A percentile compares a stretch with the other conserved stretches of the same genome.
These are phyloP conservation scores for Cassiopea andromeda DNA, from an alignment of 30 jellyfish, hydroid and myxozoan species.

Conservation along the genomic window DNA sequence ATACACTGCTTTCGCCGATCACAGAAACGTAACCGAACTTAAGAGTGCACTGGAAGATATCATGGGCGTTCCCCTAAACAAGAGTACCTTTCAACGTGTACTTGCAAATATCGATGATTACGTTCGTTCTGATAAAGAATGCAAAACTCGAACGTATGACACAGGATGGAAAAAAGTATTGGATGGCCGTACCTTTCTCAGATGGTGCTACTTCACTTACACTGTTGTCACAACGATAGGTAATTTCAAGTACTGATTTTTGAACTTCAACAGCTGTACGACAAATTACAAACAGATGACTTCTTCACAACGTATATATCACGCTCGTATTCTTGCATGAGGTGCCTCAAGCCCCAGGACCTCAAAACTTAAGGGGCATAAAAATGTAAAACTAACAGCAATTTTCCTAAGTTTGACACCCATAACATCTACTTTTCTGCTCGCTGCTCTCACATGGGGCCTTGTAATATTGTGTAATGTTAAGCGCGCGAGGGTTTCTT, in stretches of 20 bases:
- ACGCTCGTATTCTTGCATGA: too few species aligned
- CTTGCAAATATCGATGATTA: background rate
- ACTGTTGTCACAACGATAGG: conserved; percentile 44
- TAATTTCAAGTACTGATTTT: background rate
- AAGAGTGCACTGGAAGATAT: background rate
- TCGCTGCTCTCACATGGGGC: too few species aligned
- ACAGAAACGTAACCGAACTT: conserved; percentile 1
- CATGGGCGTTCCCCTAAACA: background rate
- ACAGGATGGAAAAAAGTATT: conserved; percentile 19
- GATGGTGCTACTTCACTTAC: conserved; percentile 42
- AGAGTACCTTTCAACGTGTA: background rate
- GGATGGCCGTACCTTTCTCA: background rate
- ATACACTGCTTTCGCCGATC: background rate
- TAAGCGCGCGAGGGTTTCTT: too few species aligned
- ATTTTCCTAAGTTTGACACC: too few species aligned
- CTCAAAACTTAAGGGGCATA: too few species aligned
- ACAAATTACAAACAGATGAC: too few species aligned
- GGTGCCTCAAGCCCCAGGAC: too few species aligned
- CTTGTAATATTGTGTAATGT: too few species aligned
- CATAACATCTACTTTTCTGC: too few species aligned
- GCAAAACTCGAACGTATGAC: conserved; percentile 7
- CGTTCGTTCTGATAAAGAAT: background rate
- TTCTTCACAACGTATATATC: too few species aligned
- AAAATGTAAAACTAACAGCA: too few species aligned
- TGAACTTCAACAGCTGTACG: too few species aligned